Conservation (phyloP, 1,140 invertebrate species). For the Cepaea nemoralis region DNA sequence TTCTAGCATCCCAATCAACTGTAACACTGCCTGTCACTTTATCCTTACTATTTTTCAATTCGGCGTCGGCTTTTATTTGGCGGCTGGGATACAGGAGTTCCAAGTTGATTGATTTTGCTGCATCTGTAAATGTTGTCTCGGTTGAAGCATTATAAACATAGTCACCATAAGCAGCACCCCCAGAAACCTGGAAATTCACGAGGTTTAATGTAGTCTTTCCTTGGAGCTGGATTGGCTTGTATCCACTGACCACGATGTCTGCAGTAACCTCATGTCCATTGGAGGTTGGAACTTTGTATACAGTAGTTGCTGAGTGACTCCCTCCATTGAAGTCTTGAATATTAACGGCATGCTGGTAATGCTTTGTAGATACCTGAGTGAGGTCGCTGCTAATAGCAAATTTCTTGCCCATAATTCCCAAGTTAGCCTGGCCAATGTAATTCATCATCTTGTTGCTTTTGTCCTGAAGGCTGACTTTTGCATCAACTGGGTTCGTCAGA, state of each 20-base stretch:
- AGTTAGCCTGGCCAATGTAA: background rate
- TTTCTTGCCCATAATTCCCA: constrained; percentile 16
- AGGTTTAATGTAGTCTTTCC: background rate
- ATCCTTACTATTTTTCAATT: background rate
- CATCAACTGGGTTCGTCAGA: background rate
- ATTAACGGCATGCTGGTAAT: background rate
- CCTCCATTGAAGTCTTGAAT: background rate
- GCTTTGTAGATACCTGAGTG: background rate
- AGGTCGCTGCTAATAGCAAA: background rate
- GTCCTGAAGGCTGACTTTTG: background rate
- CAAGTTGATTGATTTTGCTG: background rate
- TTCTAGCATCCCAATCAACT: constrained; percentile 27
- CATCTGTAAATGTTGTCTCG: background rate
- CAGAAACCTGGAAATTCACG: background rate
- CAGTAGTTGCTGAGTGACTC: constrained; percentile 13
- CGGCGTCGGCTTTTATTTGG: background rate
- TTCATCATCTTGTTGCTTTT: constrained; percentile 1
- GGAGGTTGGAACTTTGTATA: background rate
- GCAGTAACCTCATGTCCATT: background rate
- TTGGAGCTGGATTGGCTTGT: constrained; percentile 16
- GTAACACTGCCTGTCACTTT: constrained; percentile 1
- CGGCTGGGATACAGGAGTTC: background rate
- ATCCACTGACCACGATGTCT: constrained; percentile 2
- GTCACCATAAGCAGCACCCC: background rate
- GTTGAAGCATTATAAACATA: background rate